Evolutionary conservation across 2,888 invertebrate genomes (phyloP), one percentile per base, ranked within the genome.

Genomic region (Acanthococcus lagerstroemiae): DNA sequence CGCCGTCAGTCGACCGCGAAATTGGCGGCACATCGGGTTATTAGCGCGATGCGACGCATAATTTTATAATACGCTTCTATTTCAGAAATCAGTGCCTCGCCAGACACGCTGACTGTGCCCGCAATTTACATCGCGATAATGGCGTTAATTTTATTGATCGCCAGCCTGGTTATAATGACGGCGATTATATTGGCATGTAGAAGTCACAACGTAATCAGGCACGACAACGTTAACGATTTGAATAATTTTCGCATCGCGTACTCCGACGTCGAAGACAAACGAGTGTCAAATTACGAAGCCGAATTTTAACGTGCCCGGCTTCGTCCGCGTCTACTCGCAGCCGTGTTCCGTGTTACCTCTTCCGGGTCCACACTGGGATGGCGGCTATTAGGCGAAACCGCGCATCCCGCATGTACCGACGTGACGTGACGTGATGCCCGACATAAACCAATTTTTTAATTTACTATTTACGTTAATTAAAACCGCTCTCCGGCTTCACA

Each of bases 261-360:
- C 12, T 30, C 63, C 12, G 63, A 63, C 37, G 30, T 52, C 21
- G 60, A 61, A 17, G 22, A 45, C 45, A 63, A 63, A 63, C 37
- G 63, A 52, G 44, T 26, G 5, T 63, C 63, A 30, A 66, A 80
- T 90, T 66, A 56, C 66, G 66, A 66, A 24, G 19, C 66, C 25
- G 66, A 66, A 66, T 66, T 66, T 48, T 65, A 25, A 65, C 15
- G 21, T 88, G 19, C 58, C 17, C 46, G 21, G 12, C 1, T 9
- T n/a, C 48, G 48, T 48, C 48, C 5, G 6, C 50, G 50, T 21
- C 9, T 37, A 9, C 37, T 7, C 50, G 50, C 9, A 50, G 21
- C 50, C 12, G 12, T 37, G n/a, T n/a, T n/a, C n/a, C n/a, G n/a
- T n/a, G n/a, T n/a, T n/a, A n/a, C n/a, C n/a, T n/a, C n/a, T n/a